phyloP scores from a whole-genome alignment of 2,888 invertebrate species.

The Macaria notata region DNA sequence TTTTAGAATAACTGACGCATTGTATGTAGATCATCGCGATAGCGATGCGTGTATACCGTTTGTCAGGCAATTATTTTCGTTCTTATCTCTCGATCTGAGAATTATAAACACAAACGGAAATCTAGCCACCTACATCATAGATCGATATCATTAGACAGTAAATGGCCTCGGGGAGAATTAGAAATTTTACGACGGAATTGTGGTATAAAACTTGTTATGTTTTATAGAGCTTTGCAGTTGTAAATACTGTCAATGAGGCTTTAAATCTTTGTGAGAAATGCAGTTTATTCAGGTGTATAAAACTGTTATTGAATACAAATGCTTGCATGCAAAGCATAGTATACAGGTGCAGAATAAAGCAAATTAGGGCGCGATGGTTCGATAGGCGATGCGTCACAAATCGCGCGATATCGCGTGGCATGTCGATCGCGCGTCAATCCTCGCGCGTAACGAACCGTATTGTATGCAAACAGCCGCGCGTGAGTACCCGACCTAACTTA shows the following conservation, averaged over 20 bases:
- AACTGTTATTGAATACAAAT: too few species aligned
- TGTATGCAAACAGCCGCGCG: slow-evolving; percentile 64
- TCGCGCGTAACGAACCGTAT: slow-evolving; percentile 65
- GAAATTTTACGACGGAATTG: slow-evolving; percentile 15
- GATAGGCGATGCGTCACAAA: slow-evolving; percentile 49
- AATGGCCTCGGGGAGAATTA: slow-evolving; percentile 13
- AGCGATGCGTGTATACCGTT: slow-evolving; percentile 25
- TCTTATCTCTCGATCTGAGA: slow-evolving; percentile 32
- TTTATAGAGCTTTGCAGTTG: slow-evolving; percentile 10
- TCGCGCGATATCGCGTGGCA: slow-evolving; percentile 44
- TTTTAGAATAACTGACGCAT: slow-evolving; percentile 41
- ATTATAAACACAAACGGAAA: slow-evolving; percentile 29
- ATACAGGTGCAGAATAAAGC: slow-evolving; percentile 58
- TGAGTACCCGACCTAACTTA: slow-evolving; percentile 4
- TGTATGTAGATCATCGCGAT: slow-evolving; percentile 40
- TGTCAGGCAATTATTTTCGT: slow-evolving; percentile 32
- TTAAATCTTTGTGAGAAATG: slow-evolving; percentile 10
- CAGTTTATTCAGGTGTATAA: background rate
- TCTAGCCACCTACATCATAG: slow-evolving; percentile 21
- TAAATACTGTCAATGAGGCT: slow-evolving; percentile 10
- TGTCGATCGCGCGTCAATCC: slow-evolving; percentile 60
- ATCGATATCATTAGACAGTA: slow-evolving; percentile 20
- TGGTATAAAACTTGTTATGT: slow-evolving; percentile 15
- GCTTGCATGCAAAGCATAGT: too few species aligned
- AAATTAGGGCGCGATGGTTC: slow-evolving; percentile 59